These are phyloP conservation scores for Melinaea marsaeus DNA, from an alignment of 2,888 invertebrate species.

Conservation along the genomic window DNA sequence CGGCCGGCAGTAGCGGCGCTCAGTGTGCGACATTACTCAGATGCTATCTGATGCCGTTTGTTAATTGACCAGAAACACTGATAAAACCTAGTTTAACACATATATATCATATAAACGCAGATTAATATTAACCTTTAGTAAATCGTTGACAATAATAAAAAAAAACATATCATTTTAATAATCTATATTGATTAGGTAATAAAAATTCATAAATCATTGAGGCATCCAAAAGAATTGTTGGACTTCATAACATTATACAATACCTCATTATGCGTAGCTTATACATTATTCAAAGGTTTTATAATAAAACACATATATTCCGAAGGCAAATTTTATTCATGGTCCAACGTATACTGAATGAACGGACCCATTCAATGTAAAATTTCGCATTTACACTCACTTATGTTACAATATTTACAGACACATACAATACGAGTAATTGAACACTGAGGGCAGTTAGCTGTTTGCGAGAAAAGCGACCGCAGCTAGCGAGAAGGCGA, in stretches of 20 bases:
- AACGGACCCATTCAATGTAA: conserved; percentile 76
- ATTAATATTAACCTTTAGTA: too few species aligned
- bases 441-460: conserved; percentile 69
- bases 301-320: conserved; percentile 41
- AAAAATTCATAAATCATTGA: conserved; percentile 4
- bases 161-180: neutral
- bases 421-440: conserved; percentile 53
- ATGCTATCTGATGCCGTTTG: conserved; percentile 68
- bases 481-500: conserved; percentile 45
- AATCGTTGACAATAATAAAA: too few species aligned
- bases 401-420: conserved; percentile 74
- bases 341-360: conserved; percentile 77
- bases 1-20: conserved; percentile 13
- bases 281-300: conserved; percentile 8
- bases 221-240: conserved; percentile 1
- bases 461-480: conserved; percentile 62
- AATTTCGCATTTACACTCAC: conserved; percentile 69
- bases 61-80: conserved; percentile 76
- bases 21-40: conserved; percentile 57
- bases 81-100: conserved; percentile 66
- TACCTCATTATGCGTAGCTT: conserved; percentile 4
- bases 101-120: conserved; percentile 13
- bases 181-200: neutral
- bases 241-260: conserved; percentile 5
- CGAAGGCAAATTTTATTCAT: conserved; percentile 76